Percentiles rank a stretch among this genome's conserved stretches.
phyloP scores from a whole-genome alignment of 1,140 invertebrate species.

The Drosophila tsacasi region DNA sequence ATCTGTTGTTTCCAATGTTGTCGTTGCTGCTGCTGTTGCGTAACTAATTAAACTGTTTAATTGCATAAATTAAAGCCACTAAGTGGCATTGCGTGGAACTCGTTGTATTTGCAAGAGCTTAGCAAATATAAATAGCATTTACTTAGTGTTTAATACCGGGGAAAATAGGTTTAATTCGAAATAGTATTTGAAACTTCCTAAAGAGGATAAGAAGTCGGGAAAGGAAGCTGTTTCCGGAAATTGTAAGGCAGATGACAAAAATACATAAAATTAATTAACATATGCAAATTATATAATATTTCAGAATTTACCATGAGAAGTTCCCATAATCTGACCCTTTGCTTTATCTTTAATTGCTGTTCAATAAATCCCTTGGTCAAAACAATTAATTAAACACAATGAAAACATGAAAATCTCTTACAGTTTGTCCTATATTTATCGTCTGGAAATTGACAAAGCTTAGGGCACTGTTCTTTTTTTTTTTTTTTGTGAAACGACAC shows the following conservation, averaged over 20 bases:
- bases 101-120: constrained; percentile 11
- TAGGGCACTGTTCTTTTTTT: constrained; percentile 8
- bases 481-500: constrained; percentile 50
- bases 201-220: neutral
- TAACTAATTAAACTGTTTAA: constrained; percentile 68
- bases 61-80: constrained; percentile 67
- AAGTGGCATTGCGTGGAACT: constrained; percentile 8
- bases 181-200: neutral
- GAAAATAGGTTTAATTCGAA: neutral
- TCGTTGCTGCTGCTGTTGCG: constrained; percentile 17
- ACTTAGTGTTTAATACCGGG: neutral
- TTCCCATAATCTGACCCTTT: neutral
- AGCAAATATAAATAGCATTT: constrained; percentile 37
- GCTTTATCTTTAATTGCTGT: neutral
- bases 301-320: too few species aligned
- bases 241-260: neutral
- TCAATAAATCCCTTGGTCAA: neutral
- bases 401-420: constrained; percentile 38
- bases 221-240: neutral
- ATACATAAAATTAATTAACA: too few species aligned
- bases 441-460: constrained; percentile 46
- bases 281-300: too few species aligned
- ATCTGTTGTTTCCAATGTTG: constrained; percentile 50
- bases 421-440: constrained; percentile 65
- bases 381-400: constrained; percentile 22